Conservation (phyloP, 2,888 invertebrate genomes). For the Parnassius smintheus region DNA sequence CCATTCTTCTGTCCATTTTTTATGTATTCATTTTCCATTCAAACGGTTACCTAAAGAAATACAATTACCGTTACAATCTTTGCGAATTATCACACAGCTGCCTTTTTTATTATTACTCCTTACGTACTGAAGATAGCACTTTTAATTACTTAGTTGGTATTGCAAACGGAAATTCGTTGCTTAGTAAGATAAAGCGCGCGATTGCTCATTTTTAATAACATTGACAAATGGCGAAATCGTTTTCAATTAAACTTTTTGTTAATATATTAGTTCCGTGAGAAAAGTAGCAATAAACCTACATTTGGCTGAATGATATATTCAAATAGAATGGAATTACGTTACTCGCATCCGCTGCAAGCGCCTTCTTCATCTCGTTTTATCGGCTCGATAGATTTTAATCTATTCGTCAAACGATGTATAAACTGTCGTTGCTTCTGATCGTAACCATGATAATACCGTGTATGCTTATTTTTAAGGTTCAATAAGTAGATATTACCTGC, state of each 20-base stretch:
- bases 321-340: slow-evolving; percentile 76
- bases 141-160: slow-evolving; percentile 46
- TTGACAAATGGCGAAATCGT: slow-evolving; percentile 72
- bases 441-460: slow-evolving; percentile 51
- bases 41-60: slow-evolving; percentile 54
- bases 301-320: slow-evolving; percentile 76
- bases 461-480: slow-evolving; percentile 36
- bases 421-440: slow-evolving; percentile 62
- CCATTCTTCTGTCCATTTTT: slow-evolving; percentile 70
- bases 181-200: slow-evolving; percentile 42
- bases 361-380: slow-evolving; percentile 62
- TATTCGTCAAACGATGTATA: slow-evolving; percentile 71
- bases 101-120: slow-evolving; percentile 40
- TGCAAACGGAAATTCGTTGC: slow-evolving; percentile 49
- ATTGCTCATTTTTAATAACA: slow-evolving; percentile 56
- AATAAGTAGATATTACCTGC: slow-evolving; percentile 3
- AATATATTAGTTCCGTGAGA: slow-evolving; percentile 80
- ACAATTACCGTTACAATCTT: slow-evolving; percentile 45
- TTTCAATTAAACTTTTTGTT: slow-evolving; percentile 74
- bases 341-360: slow-evolving; percentile 73
- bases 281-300: slow-evolving; percentile 80
- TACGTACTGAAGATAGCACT: slow-evolving; percentile 28
- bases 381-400: slow-evolving; percentile 66
- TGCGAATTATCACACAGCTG: slow-evolving; percentile 53
- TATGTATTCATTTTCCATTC: slow-evolving; percentile 39